Percentiles rank a stretch among this genome's conserved stretches.
phyloP scores from a whole-genome alignment of 2,113 vertebrate genomes.

The Steatornis caripensis region DNA sequence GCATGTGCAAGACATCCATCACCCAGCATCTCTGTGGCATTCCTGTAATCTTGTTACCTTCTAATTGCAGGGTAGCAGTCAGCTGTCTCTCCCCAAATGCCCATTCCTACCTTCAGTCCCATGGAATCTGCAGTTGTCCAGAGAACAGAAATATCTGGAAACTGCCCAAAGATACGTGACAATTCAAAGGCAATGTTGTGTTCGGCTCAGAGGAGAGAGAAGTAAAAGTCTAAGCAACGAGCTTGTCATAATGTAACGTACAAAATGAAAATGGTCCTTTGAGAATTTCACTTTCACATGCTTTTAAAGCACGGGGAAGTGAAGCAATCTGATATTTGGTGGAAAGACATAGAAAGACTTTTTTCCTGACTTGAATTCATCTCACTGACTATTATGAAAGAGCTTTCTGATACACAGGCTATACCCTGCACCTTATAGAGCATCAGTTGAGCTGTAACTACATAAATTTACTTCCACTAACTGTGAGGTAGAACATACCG shows the following conservation, averaged over 20 bases:
- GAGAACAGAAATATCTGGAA: background rate
- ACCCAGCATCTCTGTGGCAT: background rate
- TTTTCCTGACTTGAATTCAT: background rate
- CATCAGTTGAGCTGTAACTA: background rate
- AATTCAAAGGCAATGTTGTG: background rate
- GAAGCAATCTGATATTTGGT: background rate
- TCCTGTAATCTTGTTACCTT: background rate
- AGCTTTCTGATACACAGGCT: background rate
- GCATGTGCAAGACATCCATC: background rate
- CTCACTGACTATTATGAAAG: background rate
- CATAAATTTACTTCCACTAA: background rate
- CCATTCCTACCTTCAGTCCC: background rate
- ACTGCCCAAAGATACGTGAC: background rate
- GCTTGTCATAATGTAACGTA: background rate
- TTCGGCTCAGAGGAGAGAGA: background rate
- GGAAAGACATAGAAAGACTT: background rate
- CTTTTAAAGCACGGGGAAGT: background rate
- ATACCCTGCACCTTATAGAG: background rate
- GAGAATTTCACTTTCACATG: background rate
- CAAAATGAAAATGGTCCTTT: background rate
- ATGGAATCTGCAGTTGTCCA: background rate
- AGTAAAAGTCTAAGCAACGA: background rate
- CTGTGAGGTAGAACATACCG: background rate
- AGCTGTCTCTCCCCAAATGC: background rate
- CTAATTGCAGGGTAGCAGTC: background rate